Percentiles rank a stretch among this genome's conserved stretches.
Conservation (phyloP, 2,888 invertebrate genomes). For the Parnassius apollo region DNA sequence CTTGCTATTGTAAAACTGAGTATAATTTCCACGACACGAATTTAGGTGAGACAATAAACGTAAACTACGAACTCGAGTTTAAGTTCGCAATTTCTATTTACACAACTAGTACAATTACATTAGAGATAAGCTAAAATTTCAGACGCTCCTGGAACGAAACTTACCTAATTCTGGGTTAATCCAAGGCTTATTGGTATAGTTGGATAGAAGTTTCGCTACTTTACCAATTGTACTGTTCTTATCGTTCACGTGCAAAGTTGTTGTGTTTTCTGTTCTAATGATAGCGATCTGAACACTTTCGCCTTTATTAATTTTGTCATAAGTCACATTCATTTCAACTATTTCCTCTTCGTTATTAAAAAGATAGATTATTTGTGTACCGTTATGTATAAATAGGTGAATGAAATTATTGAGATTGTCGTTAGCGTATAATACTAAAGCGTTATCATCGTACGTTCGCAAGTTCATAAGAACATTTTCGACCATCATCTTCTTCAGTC, state of each 20-base stretch:
- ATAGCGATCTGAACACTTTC: slow-evolving; percentile 95
- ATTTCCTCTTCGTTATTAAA: slow-evolving; percentile 92
- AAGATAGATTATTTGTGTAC: slow-evolving; percentile 89
- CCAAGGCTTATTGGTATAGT: slow-evolving; percentile 94
- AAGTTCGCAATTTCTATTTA: slow-evolving; percentile 28
- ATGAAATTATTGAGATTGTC: slow-evolving; percentile 97
- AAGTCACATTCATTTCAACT: slow-evolving; percentile 88
- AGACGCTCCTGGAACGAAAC: slow-evolving; percentile 29
- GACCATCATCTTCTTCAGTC: slow-evolving; percentile 87
- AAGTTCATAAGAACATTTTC: slow-evolving; percentile 93
- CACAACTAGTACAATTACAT: slow-evolving; percentile 24
- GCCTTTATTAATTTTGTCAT: slow-evolving; percentile 88
- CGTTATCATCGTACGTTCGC: slow-evolving; percentile 90
- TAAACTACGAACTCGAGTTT: slow-evolving; percentile 23
- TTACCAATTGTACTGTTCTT: slow-evolving; percentile 85
- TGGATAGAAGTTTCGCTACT: slow-evolving; percentile 85
- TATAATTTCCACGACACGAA: slow-evolving; percentile 19
- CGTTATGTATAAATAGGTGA: slow-evolving; percentile 91
- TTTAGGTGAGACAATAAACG: slow-evolving; percentile 26
- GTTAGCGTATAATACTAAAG: slow-evolving; percentile 93
- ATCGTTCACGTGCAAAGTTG: slow-evolving; percentile 91
- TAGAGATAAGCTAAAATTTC: slow-evolving; percentile 25
- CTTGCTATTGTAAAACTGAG: slow-evolving; percentile 15
- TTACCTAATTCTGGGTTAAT: slow-evolving; percentile 89
- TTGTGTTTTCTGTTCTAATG: slow-evolving; percentile 85